phyloP scores from a whole-genome alignment of 2,888 invertebrate species.

The Clusia tigrina region DNA sequence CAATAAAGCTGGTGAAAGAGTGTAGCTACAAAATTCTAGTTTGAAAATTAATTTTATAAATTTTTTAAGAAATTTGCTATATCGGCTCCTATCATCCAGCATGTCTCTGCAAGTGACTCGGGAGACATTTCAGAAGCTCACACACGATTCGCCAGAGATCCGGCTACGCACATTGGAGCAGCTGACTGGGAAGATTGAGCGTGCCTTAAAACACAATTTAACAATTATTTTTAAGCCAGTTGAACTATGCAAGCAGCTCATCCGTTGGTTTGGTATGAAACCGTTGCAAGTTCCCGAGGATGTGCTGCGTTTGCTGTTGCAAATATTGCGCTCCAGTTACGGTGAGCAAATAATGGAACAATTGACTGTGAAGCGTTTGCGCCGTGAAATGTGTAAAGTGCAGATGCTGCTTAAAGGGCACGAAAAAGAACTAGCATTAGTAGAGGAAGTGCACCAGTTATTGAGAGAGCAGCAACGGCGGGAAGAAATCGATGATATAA shows the following conservation, averaged over 20 bases:
- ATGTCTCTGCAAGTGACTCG: slow-evolving; percentile 40
- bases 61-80: too few species aligned
- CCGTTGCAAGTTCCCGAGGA: slow-evolving; percentile 49
- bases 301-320: slow-evolving; percentile 52
- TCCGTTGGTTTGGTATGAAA: slow-evolving; percentile 58
- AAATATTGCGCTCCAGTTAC: slow-evolving; percentile 53
- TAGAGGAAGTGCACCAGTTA: slow-evolving; percentile 43
- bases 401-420: slow-evolving; percentile 40
- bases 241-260: slow-evolving; percentile 57
- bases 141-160: slow-evolving; percentile 57
- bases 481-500: slow-evolving; percentile 16
- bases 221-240: slow-evolving; percentile 52
- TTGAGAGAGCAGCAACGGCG: background rate
- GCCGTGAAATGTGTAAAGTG: slow-evolving; percentile 54
- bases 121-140: slow-evolving; percentile 49
- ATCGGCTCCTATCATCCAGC: too few species aligned
- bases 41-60: too few species aligned
- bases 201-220: slow-evolving; percentile 49
- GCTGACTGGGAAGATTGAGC: slow-evolving; percentile 52
- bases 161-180: slow-evolving; percentile 57
- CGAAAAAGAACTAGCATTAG: slow-evolving; percentile 29
- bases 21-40: too few species aligned
- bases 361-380: slow-evolving; percentile 46
- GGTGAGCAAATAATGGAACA: slow-evolving; percentile 42
- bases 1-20: too few species aligned